These are phyloP conservation scores for Cheilosia pagana DNA, from an alignment of 2,888 invertebrate species.

Conservation along the genomic window DNA sequence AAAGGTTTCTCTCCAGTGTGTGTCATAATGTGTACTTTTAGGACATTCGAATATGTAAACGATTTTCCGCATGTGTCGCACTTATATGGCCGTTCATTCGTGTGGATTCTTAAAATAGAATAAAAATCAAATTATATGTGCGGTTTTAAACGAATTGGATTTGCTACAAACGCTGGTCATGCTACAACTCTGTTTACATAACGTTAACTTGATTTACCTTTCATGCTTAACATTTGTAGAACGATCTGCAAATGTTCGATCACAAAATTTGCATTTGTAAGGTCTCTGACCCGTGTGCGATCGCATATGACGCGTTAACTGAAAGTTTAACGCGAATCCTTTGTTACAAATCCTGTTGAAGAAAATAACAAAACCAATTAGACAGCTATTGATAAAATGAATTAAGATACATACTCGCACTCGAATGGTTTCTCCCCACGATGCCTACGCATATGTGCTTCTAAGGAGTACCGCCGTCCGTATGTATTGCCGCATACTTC, in stretches of 20 bases:
- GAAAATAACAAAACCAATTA: neutral
- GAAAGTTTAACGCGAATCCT: constrained; percentile 82
- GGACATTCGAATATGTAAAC: constrained; percentile 82
- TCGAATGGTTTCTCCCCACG: constrained; percentile 81
- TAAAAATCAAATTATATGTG: constrained; percentile 8
- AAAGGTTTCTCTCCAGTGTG: constrained; percentile 83
- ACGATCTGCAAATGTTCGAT: constrained; percentile 81
- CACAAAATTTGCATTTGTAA: constrained; percentile 81
- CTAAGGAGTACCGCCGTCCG: constrained; percentile 81
- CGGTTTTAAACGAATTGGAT: neutral
- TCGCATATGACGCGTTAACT: constrained; percentile 82
- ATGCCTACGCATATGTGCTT: constrained; percentile 82
- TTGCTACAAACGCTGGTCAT: too few species aligned
- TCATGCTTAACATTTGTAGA: constrained; percentile 83
- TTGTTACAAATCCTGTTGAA: constrained; percentile 80
- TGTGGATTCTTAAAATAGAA: constrained; percentile 79
- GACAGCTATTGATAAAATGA: neutral
- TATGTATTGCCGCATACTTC: constrained; percentile 82
- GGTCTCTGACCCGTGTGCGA: constrained; percentile 82
- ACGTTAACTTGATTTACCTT: constrained; percentile 79
- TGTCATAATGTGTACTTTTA: constrained; percentile 81
- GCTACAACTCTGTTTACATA: too few species aligned
- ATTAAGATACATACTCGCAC: constrained; percentile 80
- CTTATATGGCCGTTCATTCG: constrained; percentile 81
- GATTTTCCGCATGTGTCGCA: constrained; percentile 82